Percentiles rank a stretch among this genome's conserved stretches.
These are phyloP conservation scores for Torymus aiolomorphi DNA, from an alignment of 2,888 invertebrate genomes.

Conservation along the genomic window DNA sequence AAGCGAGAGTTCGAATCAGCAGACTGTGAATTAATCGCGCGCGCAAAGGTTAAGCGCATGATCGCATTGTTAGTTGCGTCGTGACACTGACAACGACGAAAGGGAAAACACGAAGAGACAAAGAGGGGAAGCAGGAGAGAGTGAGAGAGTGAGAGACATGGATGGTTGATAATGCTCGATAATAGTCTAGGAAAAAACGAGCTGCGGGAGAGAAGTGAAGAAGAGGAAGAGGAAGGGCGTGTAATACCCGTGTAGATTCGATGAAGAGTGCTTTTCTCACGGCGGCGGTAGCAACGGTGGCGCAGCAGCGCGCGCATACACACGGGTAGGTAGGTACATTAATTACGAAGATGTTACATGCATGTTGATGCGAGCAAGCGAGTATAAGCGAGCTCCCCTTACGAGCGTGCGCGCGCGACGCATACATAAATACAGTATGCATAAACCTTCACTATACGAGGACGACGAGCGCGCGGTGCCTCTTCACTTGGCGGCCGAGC, in stretches of 20 bases:
- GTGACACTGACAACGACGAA: neutral
- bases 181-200: neutral
- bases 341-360: conserved; percentile 69
- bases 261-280: conserved; percentile 41
- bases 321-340: conserved; percentile 60
- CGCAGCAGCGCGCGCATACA: neutral
- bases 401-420: neutral
- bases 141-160: neutral
- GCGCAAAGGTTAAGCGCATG: conserved; percentile 46
- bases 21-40: conserved; percentile 50
- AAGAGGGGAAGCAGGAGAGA: neutral
- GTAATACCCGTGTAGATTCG: conserved; percentile 38
- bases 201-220: neutral
- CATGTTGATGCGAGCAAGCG: conserved; percentile 61
- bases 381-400: neutral
- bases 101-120: conserved; percentile 4
- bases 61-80: conserved; percentile 42
- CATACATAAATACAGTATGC: conserved; percentile 45
- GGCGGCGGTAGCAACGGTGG: conserved; percentile 9
- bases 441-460: conserved; percentile 5
- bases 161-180: conserved; percentile 25
- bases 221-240: neutral
- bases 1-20: conserved; percentile 28
- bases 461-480: neutral
- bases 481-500: neutral